Evolutionary conservation across 2,888 invertebrate genomes (phyloP).

Genomic region (Epirrita christyi): DNA sequence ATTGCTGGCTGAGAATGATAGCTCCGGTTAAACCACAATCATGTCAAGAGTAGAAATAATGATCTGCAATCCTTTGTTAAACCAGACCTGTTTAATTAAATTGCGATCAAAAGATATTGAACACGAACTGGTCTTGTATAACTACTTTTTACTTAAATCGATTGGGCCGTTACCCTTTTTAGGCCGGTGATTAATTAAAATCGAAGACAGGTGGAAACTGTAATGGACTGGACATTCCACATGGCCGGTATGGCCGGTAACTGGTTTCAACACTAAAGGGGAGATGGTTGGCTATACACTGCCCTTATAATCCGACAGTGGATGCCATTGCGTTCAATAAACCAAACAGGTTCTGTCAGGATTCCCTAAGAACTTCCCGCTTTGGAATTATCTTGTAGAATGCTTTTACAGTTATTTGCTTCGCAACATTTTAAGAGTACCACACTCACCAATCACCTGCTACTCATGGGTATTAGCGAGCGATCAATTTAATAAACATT

Average conservation of each 20-base stretch:
- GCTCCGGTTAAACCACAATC: slow-evolving; percentile 21
- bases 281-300: slow-evolving; percentile 18
- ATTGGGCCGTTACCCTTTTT: slow-evolving; percentile 53
- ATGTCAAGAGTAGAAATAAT: slow-evolving; percentile 5
- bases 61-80: slow-evolving; percentile 23
- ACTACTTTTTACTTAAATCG: slow-evolving; percentile 47
- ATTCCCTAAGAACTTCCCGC: slow-evolving; percentile 65
- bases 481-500: slow-evolving; percentile 18
- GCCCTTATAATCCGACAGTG: slow-evolving; percentile 70
- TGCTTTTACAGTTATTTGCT: slow-evolving; percentile 68
- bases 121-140: slow-evolving; percentile 51
- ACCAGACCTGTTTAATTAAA: slow-evolving; percentile 48
- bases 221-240: slow-evolving; percentile 21
- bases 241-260: slow-evolving; percentile 42
- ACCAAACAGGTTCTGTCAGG: slow-evolving; percentile 67
- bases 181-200: slow-evolving; percentile 59
- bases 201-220: slow-evolving; percentile 62
- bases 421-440: slow-evolving; percentile 34
- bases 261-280: background rate
- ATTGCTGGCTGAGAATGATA: slow-evolving; percentile 4
- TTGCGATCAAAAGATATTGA: slow-evolving; percentile 47
- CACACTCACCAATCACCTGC: slow-evolving; percentile 23
- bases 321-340: slow-evolving; percentile 73
- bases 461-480: slow-evolving; percentile 18
- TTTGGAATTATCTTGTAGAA: slow-evolving; percentile 74